These are phyloP conservation scores for Paedocypris micromegethes DNA, from an alignment of 2,797 vertebrate genomes.

Conservation along the genomic window DNA sequence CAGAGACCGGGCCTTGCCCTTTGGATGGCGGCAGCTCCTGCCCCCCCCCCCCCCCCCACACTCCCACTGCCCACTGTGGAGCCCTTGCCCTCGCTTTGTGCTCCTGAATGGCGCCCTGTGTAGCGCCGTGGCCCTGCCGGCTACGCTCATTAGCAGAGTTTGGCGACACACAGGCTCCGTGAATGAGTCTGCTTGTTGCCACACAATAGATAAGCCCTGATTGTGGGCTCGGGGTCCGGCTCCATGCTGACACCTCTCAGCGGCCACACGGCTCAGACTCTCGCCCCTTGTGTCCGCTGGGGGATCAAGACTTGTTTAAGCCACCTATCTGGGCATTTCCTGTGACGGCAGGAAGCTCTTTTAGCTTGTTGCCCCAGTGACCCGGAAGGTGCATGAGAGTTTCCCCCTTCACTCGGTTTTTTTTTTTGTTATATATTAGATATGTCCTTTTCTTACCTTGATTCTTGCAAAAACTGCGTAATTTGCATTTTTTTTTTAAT, in stretches of 20 bases:
- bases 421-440: too few species aligned
- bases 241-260: slow-evolving; percentile 52
- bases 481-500: too few species aligned
- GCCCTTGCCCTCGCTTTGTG: slow-evolving; percentile 52
- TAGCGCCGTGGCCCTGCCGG: slow-evolving; percentile 44
- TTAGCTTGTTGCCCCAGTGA: slow-evolving; percentile 1
- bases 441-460: too few species aligned
- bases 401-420: too few species aligned
- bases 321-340: slow-evolving; percentile 8
- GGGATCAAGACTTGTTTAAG: slow-evolving; percentile 14
- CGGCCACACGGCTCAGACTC: slow-evolving; percentile 28
- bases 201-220: slow-evolving; percentile 52
- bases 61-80: slow-evolving; percentile 43
- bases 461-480: too few species aligned
- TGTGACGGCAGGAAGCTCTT: slow-evolving; percentile 3
- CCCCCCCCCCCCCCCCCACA: slow-evolving; percentile 41
- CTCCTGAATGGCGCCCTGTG: slow-evolving; percentile 54
- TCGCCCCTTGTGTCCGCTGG: slow-evolving; percentile 21
- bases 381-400: too few species aligned
- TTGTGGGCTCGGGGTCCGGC: slow-evolving; percentile 50
- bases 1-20: slow-evolving; percentile 42
- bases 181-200: slow-evolving; percentile 74
- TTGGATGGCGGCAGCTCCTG: slow-evolving; percentile 38
- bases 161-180: slow-evolving; percentile 58
- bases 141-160: slow-evolving; percentile 74